Evolutionary conservation across 1,140 invertebrate species (phyloP), one percentile per base, ranked within the genome.

Genomic region (Bombus superbus): DNA sequence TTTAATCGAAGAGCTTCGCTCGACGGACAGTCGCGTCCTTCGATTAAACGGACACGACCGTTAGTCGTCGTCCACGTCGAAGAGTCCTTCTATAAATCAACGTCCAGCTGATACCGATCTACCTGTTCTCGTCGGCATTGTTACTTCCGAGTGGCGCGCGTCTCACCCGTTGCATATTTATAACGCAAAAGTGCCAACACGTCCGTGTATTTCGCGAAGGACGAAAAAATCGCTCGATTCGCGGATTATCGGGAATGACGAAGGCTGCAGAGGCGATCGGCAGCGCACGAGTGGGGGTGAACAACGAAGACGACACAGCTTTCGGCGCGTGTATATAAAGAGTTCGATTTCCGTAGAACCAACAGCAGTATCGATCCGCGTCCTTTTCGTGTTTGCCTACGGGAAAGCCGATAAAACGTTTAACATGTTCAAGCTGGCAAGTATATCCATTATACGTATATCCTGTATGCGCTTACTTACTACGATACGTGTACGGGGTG

Each of bases 381-480:
- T 83, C 64, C 78, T 73, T 77, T 78, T 83, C 78, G 89, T 86
- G 85, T 83, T 91, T 88, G 79, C 75, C 35, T 81, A 88, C 87
- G 87, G 87, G 76, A 83, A 88, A 91, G 85, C 90, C 86, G 90
- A 87, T 91, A 90, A 91, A 91, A 91, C 90, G 87, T 86, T 90
- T 90, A 91, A 90, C 89, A 91, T 91, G 90, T 91, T 91, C 85
- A 91, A 91, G 64, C 88, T 91, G 90, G 90, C 81, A 89, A 91
- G 90, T 91, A 88, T 90, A 82, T 82, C 59, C 44, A 42, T 66
- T 59, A 38, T 53, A 53, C 18, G 47, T 82, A 62, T 76, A 53
- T 40, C 32, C 69, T 81, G 15, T 64, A 42, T 15, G 35, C 28
- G 47, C 18, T 71, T 62, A 74, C 59, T 74, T 74, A 73, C 11